Base-by-base conservation (phyloP, 2,888 invertebrate genomes). In the Eumerus sabulonum region DNA sequence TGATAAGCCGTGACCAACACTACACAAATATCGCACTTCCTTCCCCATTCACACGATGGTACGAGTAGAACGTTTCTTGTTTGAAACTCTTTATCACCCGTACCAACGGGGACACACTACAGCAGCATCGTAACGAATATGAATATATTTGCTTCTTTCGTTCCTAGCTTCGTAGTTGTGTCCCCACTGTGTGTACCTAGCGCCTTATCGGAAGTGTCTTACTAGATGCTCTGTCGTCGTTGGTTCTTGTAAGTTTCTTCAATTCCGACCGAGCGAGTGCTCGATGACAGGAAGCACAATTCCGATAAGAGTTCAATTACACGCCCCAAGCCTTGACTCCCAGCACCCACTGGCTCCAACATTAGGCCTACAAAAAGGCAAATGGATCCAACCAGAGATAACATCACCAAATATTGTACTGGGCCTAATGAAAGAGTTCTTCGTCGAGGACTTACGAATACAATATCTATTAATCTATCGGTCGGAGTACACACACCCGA, bases 261-360 rank as follows among this genome's bases (percentile, higher is more conserved):
- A 11, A 2, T n/a, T 4, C 9, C 13, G 36, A 17, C n/a, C 14
- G 40, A 18, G 12, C 9, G 16, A 57, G 27, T 27, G 27, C 27
- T 7, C 12, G 12, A 42, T 13, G 13, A 42, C 73, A 70, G 76
- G 71, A 76, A 76, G 38, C 59, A 51, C 42, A 60, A 71, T 35
- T 70, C 53, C 53, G 76, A 76, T 76, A 76, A 76, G 63, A 59
- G 63, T 54, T 76, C 76, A 76, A 53, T 70, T 76, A 59, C 64
- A 63, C 53, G 47, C 17, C 13, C 42, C 48, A 45, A 57, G 54
- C 71, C 63, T 76, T 70, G 63, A 53, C 59, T 66, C 17, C 47
- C 16, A 17, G 16, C 9, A 2, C 5, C 19, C 27, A 27, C 27
- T 27, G 27, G 27, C 27, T 27, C 27, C 27, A 27, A 4, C 27